A percentile compares a stretch with the other conserved stretches of the same genome.
phyloP scores from a whole-genome alignment of 2,113 vertebrate genomes.

The Loxodonta africana region DNA sequence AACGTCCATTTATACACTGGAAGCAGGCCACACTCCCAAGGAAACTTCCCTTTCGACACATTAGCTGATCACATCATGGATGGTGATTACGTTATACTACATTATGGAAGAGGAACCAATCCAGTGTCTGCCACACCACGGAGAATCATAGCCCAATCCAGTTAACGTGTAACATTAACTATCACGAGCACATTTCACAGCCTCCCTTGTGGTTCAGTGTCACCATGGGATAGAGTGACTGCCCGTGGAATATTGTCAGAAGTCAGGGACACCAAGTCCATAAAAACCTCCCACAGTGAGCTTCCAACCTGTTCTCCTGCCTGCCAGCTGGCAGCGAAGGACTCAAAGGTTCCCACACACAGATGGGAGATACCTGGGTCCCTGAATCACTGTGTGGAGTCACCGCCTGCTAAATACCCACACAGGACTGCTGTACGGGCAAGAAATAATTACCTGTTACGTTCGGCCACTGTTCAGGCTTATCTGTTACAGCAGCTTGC shows the following conservation, averaged over 20 bases:
- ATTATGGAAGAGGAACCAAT: too few relatives aligned
- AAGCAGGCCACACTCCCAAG: too few relatives aligned
- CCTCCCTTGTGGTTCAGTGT: not conserved
- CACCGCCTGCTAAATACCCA: not conserved
- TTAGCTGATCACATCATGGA: too few relatives aligned
- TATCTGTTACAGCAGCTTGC: not conserved
- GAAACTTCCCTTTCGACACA: too few relatives aligned
- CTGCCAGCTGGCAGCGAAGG: not conserved
- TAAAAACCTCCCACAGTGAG: rapidly evolving
- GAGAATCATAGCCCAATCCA: too few relatives aligned
- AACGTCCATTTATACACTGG: too few relatives aligned
- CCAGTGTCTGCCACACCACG: too few relatives aligned
- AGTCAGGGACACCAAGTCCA: not conserved
- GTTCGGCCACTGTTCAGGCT: not conserved
- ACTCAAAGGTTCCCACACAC: not conserved
- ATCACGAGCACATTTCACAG: not conserved
- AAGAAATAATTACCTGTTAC: not conserved
- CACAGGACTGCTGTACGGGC: not conserved
- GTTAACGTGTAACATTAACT: too few relatives aligned
- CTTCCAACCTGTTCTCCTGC: not conserved
- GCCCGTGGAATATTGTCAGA: not conserved
- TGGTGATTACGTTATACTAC: too few relatives aligned
- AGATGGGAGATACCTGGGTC: not conserved
- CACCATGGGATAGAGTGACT: not conserved
- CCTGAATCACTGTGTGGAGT: not conserved